Evolutionary conservation across 2,888 invertebrate genomes (phyloP), one percentile per base, ranked within the genome.

Genomic region (Melinopterus prodromus): DNA sequence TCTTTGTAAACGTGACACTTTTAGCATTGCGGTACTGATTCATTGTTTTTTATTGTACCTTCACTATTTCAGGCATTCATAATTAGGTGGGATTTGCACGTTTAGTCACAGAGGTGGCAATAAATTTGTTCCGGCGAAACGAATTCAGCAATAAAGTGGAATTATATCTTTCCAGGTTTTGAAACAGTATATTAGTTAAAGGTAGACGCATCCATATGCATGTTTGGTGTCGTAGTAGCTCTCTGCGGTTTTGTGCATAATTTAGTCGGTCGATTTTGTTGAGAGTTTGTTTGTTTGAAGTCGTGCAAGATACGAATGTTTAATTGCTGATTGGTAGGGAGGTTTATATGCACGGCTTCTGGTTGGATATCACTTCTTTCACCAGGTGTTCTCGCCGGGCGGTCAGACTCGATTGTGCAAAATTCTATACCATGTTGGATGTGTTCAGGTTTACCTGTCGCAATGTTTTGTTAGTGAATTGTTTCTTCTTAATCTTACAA

Each of bases 381-480:
- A 12, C 53, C 53, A 53, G 53, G 53, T 53, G 53, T 53, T 53
- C 53, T 53, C 5, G 12, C 7, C 53, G 53, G 53, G 12, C 53
- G 53, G 53, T 53, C 53, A 53, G 7, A 53, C 53, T 12, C 7
- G 53, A 53, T 53, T 53, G 53, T 53, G 53, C 53, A 12, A 53
- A 26, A 53, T 53, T 53, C 5, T 9, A 53, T 9, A 53, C 53
- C 53, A 53, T 53, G 53, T 53, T 53, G 53, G 53, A 53, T 53
- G 53, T 53, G 53, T 53, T 53, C 53, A 53, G 53, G 53, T 53
- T 53, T 53, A 53, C 53, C 53, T 53, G 53, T 53, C 53, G 53
- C 53, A 53, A 53, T 53, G 53, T 53, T 53, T 53, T 53, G 12
- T 12, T 53, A 53, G 53, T 53, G 53, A 53, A 53, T 4, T 53